Evolutionary conservation across 1,140 invertebrate species (phyloP), one percentile per base, ranked within the genome.

Genomic region (Manduca sexta): DNA sequence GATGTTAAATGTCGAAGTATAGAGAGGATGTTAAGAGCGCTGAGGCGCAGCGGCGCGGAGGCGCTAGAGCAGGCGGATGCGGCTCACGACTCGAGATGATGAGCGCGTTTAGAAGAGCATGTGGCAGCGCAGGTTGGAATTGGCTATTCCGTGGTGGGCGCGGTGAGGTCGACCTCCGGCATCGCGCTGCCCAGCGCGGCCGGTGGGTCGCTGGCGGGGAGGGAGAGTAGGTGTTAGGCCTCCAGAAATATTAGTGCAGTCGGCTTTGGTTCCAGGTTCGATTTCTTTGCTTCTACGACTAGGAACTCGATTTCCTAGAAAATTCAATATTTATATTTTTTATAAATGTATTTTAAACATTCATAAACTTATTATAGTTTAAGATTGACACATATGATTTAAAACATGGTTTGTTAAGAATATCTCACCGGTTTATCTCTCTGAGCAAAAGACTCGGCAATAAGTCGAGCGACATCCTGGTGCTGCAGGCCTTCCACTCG

Each of bases 241-340:
- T 95, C 94, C 86, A 95, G 84, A 86, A 95, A 95, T 84, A 95
- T 95, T 38, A 95, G 87, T 43, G 94, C 93, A 64, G 93, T 94
- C 53, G 93, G 93, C 87, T 95, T 95, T 60, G 93, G 93, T 86
- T 95, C 94, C 70, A 95, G 88, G 80, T 95, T 95, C 64, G 93
- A 95, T 84, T 95, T 95, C 81, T 96, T 96, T 53, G 93, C 93
- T 84, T 96, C 94, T 38, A 94, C 90, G 37, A 97, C 94, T 66
- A 96, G 89, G 86, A 97, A 95, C 87, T 96, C 94, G 68, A 97
- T 94, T 77, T 95, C 93, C 74, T 91, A 30, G 10, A 45, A 45
- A 45, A n/a, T 11, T 33, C 12, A 34, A 18, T 17, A 26, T 5
- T 2, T 5, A 26, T 5, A 26, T 8, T 1, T 26, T 26, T 5